phyloP scores from a whole-genome alignment of 2,797 vertebrate genomes.

The Clarias laeviceps region DNA sequence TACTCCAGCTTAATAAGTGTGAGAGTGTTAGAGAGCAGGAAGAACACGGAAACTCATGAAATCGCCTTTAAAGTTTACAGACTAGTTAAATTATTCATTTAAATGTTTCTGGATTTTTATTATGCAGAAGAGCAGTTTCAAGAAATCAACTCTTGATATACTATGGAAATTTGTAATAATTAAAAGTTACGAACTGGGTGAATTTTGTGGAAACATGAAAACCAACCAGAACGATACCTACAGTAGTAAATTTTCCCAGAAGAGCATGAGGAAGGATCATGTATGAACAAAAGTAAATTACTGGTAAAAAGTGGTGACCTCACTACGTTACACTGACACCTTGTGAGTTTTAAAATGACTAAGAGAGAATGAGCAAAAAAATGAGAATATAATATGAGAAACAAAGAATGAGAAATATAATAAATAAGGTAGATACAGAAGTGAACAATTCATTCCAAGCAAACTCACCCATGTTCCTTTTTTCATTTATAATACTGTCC shows the following conservation, averaged over 20 bases:
- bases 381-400: no score
- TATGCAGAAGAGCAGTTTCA: neutral
- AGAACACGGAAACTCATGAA: neutral
- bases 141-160: neutral
- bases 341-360: neutral
- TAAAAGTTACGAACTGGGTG: neutral
- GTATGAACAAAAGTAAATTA: neutral
- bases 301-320: neutral
- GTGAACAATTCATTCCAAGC: neutral
- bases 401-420: neutral
- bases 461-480: no score
- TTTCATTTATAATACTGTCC: neutral
- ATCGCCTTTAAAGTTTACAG: neutral
- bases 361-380: neutral
- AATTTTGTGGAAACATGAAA: neutral
- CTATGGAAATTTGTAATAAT: neutral
- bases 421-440: neutral
- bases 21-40: slow-evolving; percentile 19
- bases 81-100: no score
- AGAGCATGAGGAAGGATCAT: neutral
- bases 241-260: neutral
- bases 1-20: slow-evolving; percentile 13
- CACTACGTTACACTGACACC: neutral
- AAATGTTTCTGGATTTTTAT: neutral
- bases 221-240: neutral